Evolutionary conservation across 2,113 vertebrate genomes (phyloP).

Genomic region (Aldabrachelys gigantea): DNA sequence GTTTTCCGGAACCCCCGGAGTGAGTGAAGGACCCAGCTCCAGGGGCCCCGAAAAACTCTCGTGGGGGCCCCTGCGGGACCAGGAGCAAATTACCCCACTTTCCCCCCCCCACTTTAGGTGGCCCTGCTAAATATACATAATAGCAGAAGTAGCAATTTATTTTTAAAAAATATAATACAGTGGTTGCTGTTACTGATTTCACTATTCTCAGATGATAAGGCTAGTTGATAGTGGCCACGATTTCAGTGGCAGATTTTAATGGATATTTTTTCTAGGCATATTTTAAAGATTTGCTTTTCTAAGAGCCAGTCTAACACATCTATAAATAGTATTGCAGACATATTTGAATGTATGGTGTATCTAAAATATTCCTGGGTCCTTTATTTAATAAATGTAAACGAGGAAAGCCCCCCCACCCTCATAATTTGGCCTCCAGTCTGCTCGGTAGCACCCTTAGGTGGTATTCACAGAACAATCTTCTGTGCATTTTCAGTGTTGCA

Average conservation of each 20-base stretch:
- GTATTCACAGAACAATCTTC: background rate
- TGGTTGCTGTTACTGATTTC: background rate
- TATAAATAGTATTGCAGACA: fast-evolving
- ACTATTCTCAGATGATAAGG: background rate
- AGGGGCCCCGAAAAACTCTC: too few species aligned
- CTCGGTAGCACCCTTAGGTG: background rate
- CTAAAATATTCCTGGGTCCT: background rate
- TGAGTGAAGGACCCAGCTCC: too few species aligned
- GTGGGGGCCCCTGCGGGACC: too few species aligned
- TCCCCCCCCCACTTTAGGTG: too few species aligned
- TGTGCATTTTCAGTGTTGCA: background rate
- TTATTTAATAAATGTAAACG: background rate
- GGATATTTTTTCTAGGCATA: constrained; percentile 10
- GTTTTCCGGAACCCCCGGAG: too few species aligned
- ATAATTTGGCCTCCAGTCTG: background rate
- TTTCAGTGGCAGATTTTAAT: background rate
- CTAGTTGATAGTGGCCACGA: background rate
- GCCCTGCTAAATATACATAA: background rate
- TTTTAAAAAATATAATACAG: background rate
- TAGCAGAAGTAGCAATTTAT: background rate
- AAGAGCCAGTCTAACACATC: background rate
- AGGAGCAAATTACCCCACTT: too few species aligned
- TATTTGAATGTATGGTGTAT: background rate
- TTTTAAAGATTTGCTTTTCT: background rate
- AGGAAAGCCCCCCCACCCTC: background rate